These are phyloP conservation scores for Ambastaia sidthimunki DNA, from an alignment of 2,797 vertebrate genomes.

Conservation along the genomic window DNA sequence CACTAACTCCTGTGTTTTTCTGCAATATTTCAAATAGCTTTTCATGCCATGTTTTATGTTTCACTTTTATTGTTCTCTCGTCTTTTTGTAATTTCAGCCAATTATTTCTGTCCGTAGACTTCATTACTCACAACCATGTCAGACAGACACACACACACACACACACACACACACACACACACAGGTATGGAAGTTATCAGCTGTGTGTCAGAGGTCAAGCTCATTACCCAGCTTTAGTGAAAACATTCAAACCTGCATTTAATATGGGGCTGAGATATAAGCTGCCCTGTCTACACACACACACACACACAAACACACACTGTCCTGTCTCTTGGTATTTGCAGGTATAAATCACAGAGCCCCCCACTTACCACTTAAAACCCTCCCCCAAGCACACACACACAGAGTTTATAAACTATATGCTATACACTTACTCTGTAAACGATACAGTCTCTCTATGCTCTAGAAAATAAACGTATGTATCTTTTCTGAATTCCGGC, in stretches of 20 bases:
- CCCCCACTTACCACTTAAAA: constrained; percentile 45
- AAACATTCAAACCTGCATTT: constrained; percentile 94
- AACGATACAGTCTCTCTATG: constrained; percentile 6
- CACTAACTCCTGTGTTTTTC: neutral
- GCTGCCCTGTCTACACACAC: constrained; percentile 57
- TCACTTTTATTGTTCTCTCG: constrained; percentile 64
- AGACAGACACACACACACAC: constrained; percentile 72
- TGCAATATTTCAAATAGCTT: neutral
- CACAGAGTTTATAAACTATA: constrained; percentile 16
- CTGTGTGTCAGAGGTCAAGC: constrained; percentile 90
- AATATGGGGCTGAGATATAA: constrained; percentile 81
- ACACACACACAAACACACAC: constrained; percentile 40
- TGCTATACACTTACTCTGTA: constrained; percentile 6
- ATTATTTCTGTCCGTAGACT: constrained; percentile 79
- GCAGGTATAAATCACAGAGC: constrained; percentile 56
- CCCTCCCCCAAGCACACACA: constrained; percentile 35
- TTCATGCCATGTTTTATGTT: constrained; percentile 40
- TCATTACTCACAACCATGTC: constrained; percentile 88
- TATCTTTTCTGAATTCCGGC: neutral
- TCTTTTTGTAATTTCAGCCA: constrained; percentile 81
- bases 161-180: constrained; percentile 79
- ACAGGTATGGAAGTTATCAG: constrained; percentile 99
- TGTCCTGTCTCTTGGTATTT: constrained; percentile 51
- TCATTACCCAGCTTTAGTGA: constrained; percentile 99
- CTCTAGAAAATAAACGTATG: neutral